Evolutionary conservation across 2,888 invertebrate genomes (phyloP), one percentile per base, ranked within the genome.

Genomic region (Teinopalpus imperialis): DNA sequence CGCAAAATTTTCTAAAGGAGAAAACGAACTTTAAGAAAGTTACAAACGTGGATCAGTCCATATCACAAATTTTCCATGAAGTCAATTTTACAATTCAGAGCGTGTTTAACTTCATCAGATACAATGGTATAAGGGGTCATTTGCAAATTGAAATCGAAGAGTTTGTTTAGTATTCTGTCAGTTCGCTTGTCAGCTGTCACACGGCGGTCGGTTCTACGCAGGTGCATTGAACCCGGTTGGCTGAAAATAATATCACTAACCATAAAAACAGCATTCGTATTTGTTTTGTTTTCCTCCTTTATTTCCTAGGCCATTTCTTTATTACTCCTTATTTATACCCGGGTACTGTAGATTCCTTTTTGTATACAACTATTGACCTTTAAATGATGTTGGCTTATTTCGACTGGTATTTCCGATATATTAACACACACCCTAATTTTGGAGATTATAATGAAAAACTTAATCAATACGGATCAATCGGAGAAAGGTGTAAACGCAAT

Each of bases 131-230:
- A 44, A 44, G 30, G 18, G 37, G 37, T 30, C 30, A 8, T 37
- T 44, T 45, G 39, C 34, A 34, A 39, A 39, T 39, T 32, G 45
- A 45, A 45, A 39, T 39, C 27, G 26, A 32, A 43, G 29, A 39
- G 26, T 44, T 37, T 39, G 32, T 39, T 45, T 40, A 32, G 39
- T 39, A 45, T 39, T 39, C 39, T 14, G 39, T 16, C 20, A 16
- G 39, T 21, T 7, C 9, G 13, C 20, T 20, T 34, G 39, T 32
- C 32, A 39, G 32, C 13, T 32, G 44, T 36, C 18, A 8, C 39
- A 32, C 21, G 16, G 18, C 45, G 45, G 39, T 45, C 16, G 32
- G 27, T 27, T 45, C 32, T 31, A 20, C 39, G 10, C 3, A 39
- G 24, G 39, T 26, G 45, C 39, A 32, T 14, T 20, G 37, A 18